Base-by-base conservation (phyloP, 1,140 invertebrate species). In the Chrysomallon squamiferum region DNA sequence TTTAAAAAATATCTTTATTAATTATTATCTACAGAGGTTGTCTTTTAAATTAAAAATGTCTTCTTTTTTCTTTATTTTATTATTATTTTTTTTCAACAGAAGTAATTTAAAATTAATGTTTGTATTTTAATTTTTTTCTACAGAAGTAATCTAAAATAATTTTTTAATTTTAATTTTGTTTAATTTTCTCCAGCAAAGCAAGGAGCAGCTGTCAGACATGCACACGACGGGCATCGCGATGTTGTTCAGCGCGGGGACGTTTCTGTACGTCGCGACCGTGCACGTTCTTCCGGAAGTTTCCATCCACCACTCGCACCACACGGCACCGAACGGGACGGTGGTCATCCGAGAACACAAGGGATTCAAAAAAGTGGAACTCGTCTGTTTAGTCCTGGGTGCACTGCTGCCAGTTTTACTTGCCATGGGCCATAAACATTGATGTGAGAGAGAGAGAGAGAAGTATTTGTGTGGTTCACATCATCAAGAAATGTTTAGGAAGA, bases 231-330 rank as follows among this genome's bases (percentile, higher is more conserved):
- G 95, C 49, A 90, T 98, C 47, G 95, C 97, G 18, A 97, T 99
- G 95, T 86, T 99, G 22, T 99, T 99, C 84, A 98, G 95, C 69
- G 97, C 95, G 1, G 97, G 97, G 2, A 99, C 97, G 50, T 99
- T 99, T 86, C 87, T 99, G 7, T 99, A 99, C 81, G 97, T 99
- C 6, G 95, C 97, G 0, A 98, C 97, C 2, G 96, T 99, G 2
- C 97, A 99, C 85, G 96, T 99, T 3, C 84, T 99, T 49, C 96
- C 97, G 0, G 97, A 99, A 86, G 86, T 99, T 6, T 81, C 86
- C 13, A 82, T 79, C n/a, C 65, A 75, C 57, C 75, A 73, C 27
- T 70, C 72, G 25, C 74, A 62, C 50, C 78, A 76, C 69, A 81
- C 64, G 13, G 66, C 74, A 45, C 65, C 85, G 11, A 86, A 88